Evolutionary conservation across 2,797 vertebrate species (phyloP).

Genomic region (Spea hammondii): DNA sequence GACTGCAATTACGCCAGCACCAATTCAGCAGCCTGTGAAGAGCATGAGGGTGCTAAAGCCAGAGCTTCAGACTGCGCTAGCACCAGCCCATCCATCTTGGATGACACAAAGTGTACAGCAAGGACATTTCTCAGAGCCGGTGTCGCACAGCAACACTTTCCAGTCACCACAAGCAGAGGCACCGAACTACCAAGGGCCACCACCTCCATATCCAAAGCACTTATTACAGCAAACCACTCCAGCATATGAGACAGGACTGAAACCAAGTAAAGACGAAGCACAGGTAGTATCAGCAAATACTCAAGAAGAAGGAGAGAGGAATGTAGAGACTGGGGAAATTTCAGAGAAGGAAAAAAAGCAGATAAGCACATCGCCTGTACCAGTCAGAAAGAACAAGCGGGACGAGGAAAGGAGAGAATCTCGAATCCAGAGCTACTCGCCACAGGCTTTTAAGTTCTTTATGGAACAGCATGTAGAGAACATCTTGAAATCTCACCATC

Average conservation of each 20-base stretch:
- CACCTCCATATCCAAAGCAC: conserved; percentile 93
- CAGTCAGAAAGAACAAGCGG: conserved; percentile 87
- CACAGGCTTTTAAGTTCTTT: conserved; percentile 98
- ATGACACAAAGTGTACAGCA: conserved; percentile 74
- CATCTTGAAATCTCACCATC: conserved; percentile 93
- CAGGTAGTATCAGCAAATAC: conserved; percentile 44
- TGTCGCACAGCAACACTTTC: conserved; percentile 64
- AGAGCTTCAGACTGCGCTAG: conserved; percentile 91
- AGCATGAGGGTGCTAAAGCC: conserved; percentile 93
- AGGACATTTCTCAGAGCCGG: conserved; percentile 76
- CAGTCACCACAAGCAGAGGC: conserved; percentile 77
- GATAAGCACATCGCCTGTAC: conserved; percentile 95
- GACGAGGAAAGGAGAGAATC: conserved; percentile 90
- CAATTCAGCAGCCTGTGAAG: conserved; percentile 91
- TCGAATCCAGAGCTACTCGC: conserved; percentile 89
- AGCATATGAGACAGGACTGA: conserved; percentile 71
- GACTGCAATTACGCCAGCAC: conserved; percentile 91
- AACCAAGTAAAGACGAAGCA: conserved; percentile 76
- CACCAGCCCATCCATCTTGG: conserved; percentile 92
- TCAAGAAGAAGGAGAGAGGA: conserved; percentile 76
- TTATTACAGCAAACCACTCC: conserved; percentile 79
- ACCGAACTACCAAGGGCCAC: conserved; percentile 93
- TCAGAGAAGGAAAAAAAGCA: conserved; percentile 91
- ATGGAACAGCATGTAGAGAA: conserved; percentile 99
- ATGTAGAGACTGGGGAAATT: conserved; percentile 58